These are phyloP conservation scores for Auanema sp. DNA, from an alignment of 2,888 invertebrate species.

Conservation along the genomic window DNA sequence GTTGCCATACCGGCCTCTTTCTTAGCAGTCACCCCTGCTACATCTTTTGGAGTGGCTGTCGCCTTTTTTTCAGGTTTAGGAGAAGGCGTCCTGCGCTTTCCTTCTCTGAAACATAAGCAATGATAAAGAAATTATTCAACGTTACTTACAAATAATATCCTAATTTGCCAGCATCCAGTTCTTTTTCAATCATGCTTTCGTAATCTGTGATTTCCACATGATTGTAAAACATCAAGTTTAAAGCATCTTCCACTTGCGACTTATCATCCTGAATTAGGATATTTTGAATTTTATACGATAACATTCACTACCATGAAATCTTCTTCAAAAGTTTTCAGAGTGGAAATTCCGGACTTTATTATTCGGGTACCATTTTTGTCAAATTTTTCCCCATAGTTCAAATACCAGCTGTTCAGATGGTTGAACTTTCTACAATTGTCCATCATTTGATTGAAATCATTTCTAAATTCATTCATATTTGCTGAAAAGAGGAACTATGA, in stretches of 20 bases:
- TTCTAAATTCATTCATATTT: slow-evolving; percentile 78
- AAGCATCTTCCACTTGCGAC: too few species aligned
- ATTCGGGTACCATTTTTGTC: slow-evolving; percentile 7
- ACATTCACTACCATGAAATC: background rate
- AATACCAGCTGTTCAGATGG: slow-evolving; percentile 66
- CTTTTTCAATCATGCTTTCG: too few species aligned
- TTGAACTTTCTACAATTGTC: slow-evolving; percentile 93
- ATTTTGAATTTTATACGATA: background rate
- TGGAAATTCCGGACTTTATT: too few species aligned
- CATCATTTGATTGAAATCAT: slow-evolving; percentile 92
- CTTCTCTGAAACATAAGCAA: too few species aligned
- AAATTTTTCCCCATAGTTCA: slow-evolving; percentile 39
- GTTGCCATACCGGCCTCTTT: background rate
- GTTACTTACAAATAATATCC: too few species aligned
- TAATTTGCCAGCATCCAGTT: too few species aligned
- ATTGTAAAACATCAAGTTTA: too few species aligned
- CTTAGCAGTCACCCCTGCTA: background rate
- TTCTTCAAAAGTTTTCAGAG: background rate
- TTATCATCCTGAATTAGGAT: too few species aligned
- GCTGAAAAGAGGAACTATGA: too few species aligned
- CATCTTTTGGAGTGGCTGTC: slow-evolving; percentile 1
- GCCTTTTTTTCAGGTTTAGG: background rate
- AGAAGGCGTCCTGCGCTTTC: slow-evolving; percentile 5
- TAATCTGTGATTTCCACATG: too few species aligned
- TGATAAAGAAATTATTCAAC: too few species aligned